phyloP scores from a whole-genome alignment of 1,140 invertebrate genomes.

The Temnothorax longispinosus region DNA sequence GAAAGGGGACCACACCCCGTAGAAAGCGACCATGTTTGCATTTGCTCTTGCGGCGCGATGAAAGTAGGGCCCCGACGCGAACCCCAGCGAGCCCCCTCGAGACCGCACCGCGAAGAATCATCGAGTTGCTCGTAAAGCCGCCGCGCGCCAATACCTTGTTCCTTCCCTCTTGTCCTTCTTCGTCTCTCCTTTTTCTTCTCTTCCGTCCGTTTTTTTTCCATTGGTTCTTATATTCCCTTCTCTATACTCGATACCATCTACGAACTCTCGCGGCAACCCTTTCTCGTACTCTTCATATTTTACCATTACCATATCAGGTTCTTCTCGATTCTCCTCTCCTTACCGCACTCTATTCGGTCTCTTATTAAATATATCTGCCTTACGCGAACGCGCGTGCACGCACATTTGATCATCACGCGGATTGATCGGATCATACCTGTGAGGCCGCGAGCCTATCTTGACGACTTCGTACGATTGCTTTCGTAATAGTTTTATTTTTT shows the following conservation, averaged over 20 bases:
- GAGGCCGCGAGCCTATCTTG: not conserved
- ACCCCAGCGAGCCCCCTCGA: conserved; percentile 14
- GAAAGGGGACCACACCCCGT: conserved; percentile 76
- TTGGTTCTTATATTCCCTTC: conserved; percentile 76
- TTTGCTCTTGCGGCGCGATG: conserved; percentile 51
- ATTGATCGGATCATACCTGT: conserved; percentile 48
- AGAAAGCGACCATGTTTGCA: conserved; percentile 62
- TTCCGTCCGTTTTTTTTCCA: conserved; percentile 64
- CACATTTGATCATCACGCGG: conserved; percentile 55
- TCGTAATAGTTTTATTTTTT: conserved; percentile 5
- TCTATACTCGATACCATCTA: conserved; percentile 76
- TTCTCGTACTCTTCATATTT: conserved; percentile 74
- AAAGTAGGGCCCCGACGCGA: conserved; percentile 33
- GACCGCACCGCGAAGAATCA: conserved; percentile 73
- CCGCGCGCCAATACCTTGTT: conserved; percentile 66
- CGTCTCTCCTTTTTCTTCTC: conserved; percentile 50
- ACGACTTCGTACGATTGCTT: conserved; percentile 17
- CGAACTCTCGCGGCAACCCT: conserved; percentile 62
- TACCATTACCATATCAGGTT: conserved; percentile 81
- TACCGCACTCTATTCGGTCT: conserved; percentile 53
- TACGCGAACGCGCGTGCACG: conserved; percentile 48
- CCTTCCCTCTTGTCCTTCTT: conserved; percentile 60
- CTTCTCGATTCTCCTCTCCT: conserved; percentile 66
- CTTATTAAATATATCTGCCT: conserved; percentile 75
- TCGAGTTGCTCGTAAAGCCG: conserved; percentile 77